Base-by-base conservation (phyloP, 2,888 invertebrate species). In the Dolichomitus sp. region DNA sequence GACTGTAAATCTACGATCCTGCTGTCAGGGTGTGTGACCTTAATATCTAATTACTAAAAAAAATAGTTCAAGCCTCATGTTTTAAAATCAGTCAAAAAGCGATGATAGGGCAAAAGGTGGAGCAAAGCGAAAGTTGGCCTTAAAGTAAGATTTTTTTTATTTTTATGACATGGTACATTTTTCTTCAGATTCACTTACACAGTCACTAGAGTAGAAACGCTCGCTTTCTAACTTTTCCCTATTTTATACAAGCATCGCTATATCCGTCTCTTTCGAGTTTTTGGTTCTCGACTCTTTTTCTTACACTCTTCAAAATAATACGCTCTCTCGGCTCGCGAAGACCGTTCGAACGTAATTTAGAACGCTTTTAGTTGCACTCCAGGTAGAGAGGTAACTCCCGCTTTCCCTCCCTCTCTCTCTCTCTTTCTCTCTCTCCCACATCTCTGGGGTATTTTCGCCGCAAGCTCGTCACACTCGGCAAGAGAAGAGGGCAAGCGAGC, bases 381-480 rank as follows among this genome's bases (percentile, higher is more conserved):
- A 40, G 54, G 63, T 57, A 63, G 23, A 42, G 37, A 19, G 42
- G 52, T 14, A 40, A 66, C 45, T n/a, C 45, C 14, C 30, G 2
- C 30, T 30, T 5, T 30, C 30, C 5, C 30, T 30, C 30, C 5
- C 30, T 30, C 30, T 30, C 4, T 33, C 33, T 33, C 33, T 33
- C 33, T 33, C 33, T 33, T 4, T 4, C 33, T 33, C 33, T 33
- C 33, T 33, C 84, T 72, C 85, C 83, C 80, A 77, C 85, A 77
- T 89, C 88, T 89, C 89, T 73, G 66, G 89, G 88, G 90, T 89
- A 89, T 90, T 89, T 89, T 89, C 89, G 84, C 88, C 86, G 85
- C 88, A 87, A 88, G 88, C 88, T 89, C 89, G 88, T 90, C 90
- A 88, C 88, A 88, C 87, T 88, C 72, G 19, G 66, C 40, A 17